Evolutionary conservation across 2,113 vertebrate species (phyloP).

Genomic region (Polyodon spathula): DNA sequence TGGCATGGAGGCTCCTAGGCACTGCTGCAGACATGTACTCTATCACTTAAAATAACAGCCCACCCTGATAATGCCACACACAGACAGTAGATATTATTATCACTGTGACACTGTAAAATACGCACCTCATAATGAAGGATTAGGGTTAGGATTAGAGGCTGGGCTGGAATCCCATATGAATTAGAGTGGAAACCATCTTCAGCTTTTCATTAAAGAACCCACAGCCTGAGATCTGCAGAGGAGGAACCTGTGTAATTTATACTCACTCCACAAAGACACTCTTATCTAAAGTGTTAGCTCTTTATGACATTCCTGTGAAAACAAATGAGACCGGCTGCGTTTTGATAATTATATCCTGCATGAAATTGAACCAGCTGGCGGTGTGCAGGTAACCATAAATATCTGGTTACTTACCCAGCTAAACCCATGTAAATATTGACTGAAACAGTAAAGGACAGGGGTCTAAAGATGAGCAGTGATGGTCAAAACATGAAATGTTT

Average conservation of each 20-base stretch:
- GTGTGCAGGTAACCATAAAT: no score
- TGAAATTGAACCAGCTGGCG: no score
- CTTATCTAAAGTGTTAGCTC: no score
- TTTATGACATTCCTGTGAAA: no score
- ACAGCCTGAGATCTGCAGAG: not conserved
- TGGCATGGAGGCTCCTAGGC: not conserved
- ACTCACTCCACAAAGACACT: not conserved
- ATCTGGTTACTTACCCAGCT: no score
- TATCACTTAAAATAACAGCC: not conserved
- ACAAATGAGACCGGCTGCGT: no score
- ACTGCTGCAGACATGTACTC: no score
- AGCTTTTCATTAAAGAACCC: not conserved
- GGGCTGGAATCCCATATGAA: not conserved
- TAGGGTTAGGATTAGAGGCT: constrained; percentile 1
- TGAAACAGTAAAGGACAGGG: no score
- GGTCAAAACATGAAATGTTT: no score
- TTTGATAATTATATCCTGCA: no score
- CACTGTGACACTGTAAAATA: not conserved
- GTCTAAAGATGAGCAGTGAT: no score
- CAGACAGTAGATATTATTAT: not conserved
- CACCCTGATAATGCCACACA: not conserved
- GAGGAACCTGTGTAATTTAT: not conserved
- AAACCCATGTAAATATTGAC: no score
- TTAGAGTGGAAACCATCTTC: not conserved
- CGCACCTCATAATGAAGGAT: constrained; percentile 2